Evolutionary conservation across 2,888 invertebrate species (phyloP), one percentile per base, ranked within the genome.

Genomic region (Punctoribates punctum): DNA sequence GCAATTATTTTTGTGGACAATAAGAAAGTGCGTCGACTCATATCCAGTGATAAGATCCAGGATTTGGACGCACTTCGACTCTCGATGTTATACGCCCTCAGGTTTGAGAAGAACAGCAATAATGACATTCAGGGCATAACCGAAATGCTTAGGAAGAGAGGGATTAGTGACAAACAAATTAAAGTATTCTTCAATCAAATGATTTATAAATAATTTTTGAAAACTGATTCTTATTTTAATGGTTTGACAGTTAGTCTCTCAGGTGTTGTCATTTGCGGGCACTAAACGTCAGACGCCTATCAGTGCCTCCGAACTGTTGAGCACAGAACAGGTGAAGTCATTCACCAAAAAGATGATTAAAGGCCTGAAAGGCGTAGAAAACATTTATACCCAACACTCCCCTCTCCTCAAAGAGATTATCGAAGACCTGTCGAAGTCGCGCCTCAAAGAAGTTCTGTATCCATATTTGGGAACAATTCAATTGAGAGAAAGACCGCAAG

Each of bases 381-480:
- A 99, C 85, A 94, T 99, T 78, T 99, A 96, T 85, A 98, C 99
- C 0, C 99, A 99, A 83, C 99, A 99, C 85, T 91, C 91, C n/a
- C 97, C 99, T 0, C 86, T 95, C 29, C 85, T 99, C 8, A 90
- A 91, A 81, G 93, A 94, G 83, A 90, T 92, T 0, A 83, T 99
- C 0, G 97, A 97, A 81, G 94, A 95, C 82, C 86, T 96, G 0
- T 88, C 93, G 48, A 95, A 93, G 83, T 96, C 95, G 1, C 90
- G 91, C 82, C 87, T 98, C n/a, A 89, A 91, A 77, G 94, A 95
- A 81, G 89, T 90, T 78, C 85, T 88, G 5, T 97, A 92, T 85
- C 97, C 96, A 0, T 91, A 90, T 79, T 86, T 94, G 23, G 92
- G 92, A 60, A 85, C 86, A 70, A 82, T 83, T 76, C 84, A 84